Evolutionary conservation across 1,140 invertebrate species (phyloP), one percentile per base, ranked within the genome.

Genomic region (Oreohelix idahoensis): DNA sequence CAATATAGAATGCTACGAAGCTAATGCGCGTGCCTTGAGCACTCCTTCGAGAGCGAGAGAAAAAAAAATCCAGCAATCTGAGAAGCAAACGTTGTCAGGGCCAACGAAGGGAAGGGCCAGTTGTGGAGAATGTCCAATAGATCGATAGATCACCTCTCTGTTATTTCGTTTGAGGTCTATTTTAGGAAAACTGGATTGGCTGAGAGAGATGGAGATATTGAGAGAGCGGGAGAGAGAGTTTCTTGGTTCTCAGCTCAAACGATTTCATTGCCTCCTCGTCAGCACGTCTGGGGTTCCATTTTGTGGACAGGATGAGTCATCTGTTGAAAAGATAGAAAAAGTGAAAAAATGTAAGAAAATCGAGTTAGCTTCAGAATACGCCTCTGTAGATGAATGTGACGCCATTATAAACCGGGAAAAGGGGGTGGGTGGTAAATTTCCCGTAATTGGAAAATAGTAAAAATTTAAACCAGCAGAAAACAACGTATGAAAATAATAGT

Each of bases 101-200:
- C 10, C 53, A 23, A n/a, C 5, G 38, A 45, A 17, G 23, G 20
- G 4, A 15, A 2, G n/a, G 23, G 17, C 1, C 42, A n/a, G 8
- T 10, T 17, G 1, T 17, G 20, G 17, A 17, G 11, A n/a, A 32
- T 8, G 29, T 66, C 8, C 63, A 32, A 66, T n/a, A 53, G 42
- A 45, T 77, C 75, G 20, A 45, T 51, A 45, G 23, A 84, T 39
- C 83, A 71, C 58, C 77, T 83, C 83, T 49, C 42, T 38, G 20
- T 58, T 77, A 45, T 76, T 36, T 29, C 32, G 71, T 39, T 1
- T 74, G 38, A 32, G 29, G 32, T 13, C 29, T 32, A 32, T 66
- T 66, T 66, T 58, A 13, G 63, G 63, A 32, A 32, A 66, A 32
- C 63, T 66, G 29, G 63, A 66, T 32, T 66, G 63, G 20, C 63